These are phyloP conservation scores for Rhinogobius similis DNA, from an alignment of 2,113 vertebrate species.

Conservation along the genomic window DNA sequence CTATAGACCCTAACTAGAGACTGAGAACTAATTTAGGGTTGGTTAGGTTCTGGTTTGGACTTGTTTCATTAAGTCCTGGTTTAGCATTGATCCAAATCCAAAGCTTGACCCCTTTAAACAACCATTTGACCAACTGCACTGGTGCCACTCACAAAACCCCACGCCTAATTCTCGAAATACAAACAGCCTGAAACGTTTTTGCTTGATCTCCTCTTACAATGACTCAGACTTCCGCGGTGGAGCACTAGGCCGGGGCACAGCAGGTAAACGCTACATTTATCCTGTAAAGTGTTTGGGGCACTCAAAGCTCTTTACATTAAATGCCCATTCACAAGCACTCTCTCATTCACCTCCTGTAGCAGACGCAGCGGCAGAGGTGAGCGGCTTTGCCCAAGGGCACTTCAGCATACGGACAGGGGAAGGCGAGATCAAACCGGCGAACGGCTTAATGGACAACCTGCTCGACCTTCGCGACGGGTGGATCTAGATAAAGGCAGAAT, in stretches of 20 bases:
- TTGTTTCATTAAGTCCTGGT: too few species aligned
- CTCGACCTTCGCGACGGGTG: neutral
- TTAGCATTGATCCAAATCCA: neutral
- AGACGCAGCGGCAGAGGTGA: neutral
- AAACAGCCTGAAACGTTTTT: neutral
- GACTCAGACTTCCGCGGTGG: neutral
- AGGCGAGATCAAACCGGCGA: neutral
- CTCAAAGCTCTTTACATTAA: slow-evolving; percentile 3
- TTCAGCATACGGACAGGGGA: neutral
- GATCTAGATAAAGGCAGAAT: neutral
- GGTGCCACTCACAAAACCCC: too few species aligned
- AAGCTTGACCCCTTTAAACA: neutral
- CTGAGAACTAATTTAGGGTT: too few species aligned
- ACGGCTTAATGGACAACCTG: neutral
- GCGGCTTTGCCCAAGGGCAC: slow-evolving; percentile 4
- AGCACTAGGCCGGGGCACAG: neutral
- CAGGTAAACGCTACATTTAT: slow-evolving; percentile 3
- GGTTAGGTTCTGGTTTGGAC: too few species aligned
- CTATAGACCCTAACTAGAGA: too few species aligned
- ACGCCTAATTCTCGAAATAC: too few species aligned
- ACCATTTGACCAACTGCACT: too few species aligned
- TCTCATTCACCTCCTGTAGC: neutral
- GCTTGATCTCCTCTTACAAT: neutral
- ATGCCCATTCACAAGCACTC: neutral
- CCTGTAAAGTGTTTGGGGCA: neutral